A percentile compares a stretch with the other conserved stretches of the same genome.
These are phyloP conservation scores for Pelvicachromis taeniatus DNA, from an alignment of 2,113 vertebrate genomes.

Conservation along the genomic window DNA sequence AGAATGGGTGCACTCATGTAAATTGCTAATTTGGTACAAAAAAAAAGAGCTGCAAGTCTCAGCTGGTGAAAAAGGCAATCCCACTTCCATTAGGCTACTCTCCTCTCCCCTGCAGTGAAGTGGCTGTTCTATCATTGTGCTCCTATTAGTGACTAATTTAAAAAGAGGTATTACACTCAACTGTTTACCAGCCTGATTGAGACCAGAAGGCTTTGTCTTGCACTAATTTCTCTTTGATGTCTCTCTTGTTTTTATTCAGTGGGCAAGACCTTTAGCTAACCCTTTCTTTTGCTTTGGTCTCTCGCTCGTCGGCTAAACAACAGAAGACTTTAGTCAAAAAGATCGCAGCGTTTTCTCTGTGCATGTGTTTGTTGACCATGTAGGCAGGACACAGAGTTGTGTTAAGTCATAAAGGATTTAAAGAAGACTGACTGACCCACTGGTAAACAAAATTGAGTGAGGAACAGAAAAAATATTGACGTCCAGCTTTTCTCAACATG, in stretches of 20 bases:
- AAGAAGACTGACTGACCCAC: neutral
- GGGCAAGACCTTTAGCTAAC: constrained; percentile 25
- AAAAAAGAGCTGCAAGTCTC: constrained; percentile 20
- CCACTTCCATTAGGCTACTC: constrained; percentile 59
- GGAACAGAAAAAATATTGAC: constrained; percentile 17
- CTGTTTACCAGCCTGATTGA: constrained; percentile 64
- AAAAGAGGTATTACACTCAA: constrained; percentile 53
- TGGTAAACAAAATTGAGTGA: constrained; percentile 19
- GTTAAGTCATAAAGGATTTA: neutral
- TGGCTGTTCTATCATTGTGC: constrained; percentile 44
- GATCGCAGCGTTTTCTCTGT: neutral
- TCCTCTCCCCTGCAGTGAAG: constrained; percentile 36
- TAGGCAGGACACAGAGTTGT: neutral
- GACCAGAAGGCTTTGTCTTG: constrained; percentile 44
- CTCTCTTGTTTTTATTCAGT: neutral
- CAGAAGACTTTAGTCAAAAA: neutral
- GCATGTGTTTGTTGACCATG: neutral
- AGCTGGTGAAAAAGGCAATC: constrained; percentile 56
- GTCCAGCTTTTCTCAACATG: constrained; percentile 11
- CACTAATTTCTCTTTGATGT: constrained; percentile 44
- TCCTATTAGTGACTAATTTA: constrained; percentile 65
- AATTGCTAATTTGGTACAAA: constrained; percentile 60
- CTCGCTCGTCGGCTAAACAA: neutral
- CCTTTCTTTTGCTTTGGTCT: constrained; percentile 1
- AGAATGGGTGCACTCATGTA: constrained; percentile 32